phyloP scores from a whole-genome alignment of 2,797 vertebrate species.

The Syndactyla subalaris region DNA sequence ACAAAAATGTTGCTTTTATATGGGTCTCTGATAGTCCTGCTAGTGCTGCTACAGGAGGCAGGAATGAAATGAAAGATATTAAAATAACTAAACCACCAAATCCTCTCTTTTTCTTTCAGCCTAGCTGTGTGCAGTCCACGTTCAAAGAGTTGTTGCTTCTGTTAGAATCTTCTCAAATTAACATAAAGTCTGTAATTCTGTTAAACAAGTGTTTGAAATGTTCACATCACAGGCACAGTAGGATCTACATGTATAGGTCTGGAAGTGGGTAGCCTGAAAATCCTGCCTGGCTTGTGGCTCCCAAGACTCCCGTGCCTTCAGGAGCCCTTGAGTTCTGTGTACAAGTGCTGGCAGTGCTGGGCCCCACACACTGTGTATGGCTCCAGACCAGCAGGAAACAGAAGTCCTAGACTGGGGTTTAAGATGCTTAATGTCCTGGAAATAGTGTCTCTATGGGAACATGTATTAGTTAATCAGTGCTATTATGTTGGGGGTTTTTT shows the following conservation, averaged over 20 bases:
- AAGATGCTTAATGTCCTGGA: neutral
- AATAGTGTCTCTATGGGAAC: neutral
- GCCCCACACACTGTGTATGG: neutral
- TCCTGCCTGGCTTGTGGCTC: neutral
- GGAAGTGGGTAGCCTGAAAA: neutral
- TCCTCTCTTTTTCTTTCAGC: neutral
- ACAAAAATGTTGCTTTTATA: slow-evolving; percentile 24
- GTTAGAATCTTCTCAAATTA: neutral
- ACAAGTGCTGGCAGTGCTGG: neutral
- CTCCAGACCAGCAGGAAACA: neutral
- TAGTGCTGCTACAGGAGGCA: neutral
- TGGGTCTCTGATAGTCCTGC: neutral
- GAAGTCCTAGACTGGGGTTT: neutral
- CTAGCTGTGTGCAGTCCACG: neutral
- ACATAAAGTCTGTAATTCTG: neutral
- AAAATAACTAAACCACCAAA: slow-evolving; percentile 13
- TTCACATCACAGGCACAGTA: neutral
- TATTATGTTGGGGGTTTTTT: neutral
- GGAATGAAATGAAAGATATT: neutral
- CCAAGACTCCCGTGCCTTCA: neutral
- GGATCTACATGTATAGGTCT: rapidly evolving
- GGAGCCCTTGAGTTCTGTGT: neutral
- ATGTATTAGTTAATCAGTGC: neutral
- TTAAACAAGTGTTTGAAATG: neutral
- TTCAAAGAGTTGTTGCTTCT: neutral